phyloP scores from a whole-genome alignment of 64 coral and sea anemone genomes.

The Orbicella faveolata region DNA sequence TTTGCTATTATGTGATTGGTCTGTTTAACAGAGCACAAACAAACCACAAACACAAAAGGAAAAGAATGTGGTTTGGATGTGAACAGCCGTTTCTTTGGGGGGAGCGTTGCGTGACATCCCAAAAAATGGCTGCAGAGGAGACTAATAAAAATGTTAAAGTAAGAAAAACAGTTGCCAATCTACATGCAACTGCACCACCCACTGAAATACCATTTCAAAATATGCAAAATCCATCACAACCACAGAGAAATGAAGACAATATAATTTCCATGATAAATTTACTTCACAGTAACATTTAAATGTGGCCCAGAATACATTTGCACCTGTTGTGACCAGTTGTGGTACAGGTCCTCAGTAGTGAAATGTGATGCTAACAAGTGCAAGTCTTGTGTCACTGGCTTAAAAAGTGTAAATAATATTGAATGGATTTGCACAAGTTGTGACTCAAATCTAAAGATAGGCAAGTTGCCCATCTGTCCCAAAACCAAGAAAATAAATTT shows the following conservation, averaged over 20 bases:
- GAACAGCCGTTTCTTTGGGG: too few species aligned
- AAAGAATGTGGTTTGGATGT: too few species aligned
- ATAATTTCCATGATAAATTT: neutral
- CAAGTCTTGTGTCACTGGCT: constrained; percentile 20
- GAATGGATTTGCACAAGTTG: constrained; percentile 18
- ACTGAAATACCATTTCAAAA: neutral
- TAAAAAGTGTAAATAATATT: constrained; percentile 20
- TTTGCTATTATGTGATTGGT: too few species aligned
- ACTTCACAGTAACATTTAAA: neutral
- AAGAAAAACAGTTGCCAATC: neutral
- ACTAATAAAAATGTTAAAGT: neutral
- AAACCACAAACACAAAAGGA: too few species aligned
- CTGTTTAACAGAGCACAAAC: too few species aligned
- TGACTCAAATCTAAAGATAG: constrained; percentile 26
- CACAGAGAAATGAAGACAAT: neutral
- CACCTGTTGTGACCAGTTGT: constrained; percentile 38
- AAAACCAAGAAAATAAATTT: constrained; percentile 36
- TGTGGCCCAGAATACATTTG: constrained; percentile 35
- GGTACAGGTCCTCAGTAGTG: constrained; percentile 23
- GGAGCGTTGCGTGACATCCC: too few species aligned
- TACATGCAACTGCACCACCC: neutral
- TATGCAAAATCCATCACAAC: neutral
- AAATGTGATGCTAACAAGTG: constrained; percentile 11
- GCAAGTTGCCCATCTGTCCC: constrained; percentile 24
- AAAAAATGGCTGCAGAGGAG: too few species aligned